Base-by-base conservation (phyloP, 2,888 invertebrate species). In the Cheilosia variabilis region DNA sequence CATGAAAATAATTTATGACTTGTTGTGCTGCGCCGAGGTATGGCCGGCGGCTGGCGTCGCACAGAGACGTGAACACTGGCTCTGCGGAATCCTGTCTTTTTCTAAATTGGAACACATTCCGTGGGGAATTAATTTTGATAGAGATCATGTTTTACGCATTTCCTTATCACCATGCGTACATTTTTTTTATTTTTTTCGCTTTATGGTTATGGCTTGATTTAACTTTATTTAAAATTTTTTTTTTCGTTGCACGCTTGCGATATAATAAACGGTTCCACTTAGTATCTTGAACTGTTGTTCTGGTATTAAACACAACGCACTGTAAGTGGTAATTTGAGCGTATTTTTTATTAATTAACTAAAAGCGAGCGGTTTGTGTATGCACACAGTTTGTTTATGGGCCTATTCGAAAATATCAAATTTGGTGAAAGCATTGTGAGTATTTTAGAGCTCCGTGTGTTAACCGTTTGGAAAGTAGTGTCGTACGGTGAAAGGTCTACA, bases 1-100 rank as follows among this genome's bases (percentile, higher is more conserved):
- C 17, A 22, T 41, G 34, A 37, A 66, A 60, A 53, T 68, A 68
- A 75, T 60, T 57, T 65, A 65, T 41, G 79, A 66, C 60, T 66
- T 31, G 73, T 63, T 66, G 31, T 73, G 41, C 31, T 63, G 19
- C n/a, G n/a, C 13, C 27, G 17, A 24, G 65, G 24, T 4, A 22
- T 15, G n/a, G 17, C 37, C 2, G 55, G 43, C 22, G 41, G 15
- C 31, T 13, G 5, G 5, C 58, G 34, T 19, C 57, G 27, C 45
- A 34, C 5, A 47, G 57, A 34, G 47, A 45, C 50, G 43, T 58
- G 52, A 24, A 41, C 13, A 17, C 37, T 53, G 27, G 43, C 7
- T 3, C 45, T n/a, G 34, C 4, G 15, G 58, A 37, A 78, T 72
- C 66, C 68, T 68, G 76, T 50, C n/a, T 15, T 24, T 24, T 43